Evolutionary conservation across 2,113 vertebrate genomes (phyloP), one percentile per base, ranked within the genome.

Genomic region (Pholis gunnellus): DNA sequence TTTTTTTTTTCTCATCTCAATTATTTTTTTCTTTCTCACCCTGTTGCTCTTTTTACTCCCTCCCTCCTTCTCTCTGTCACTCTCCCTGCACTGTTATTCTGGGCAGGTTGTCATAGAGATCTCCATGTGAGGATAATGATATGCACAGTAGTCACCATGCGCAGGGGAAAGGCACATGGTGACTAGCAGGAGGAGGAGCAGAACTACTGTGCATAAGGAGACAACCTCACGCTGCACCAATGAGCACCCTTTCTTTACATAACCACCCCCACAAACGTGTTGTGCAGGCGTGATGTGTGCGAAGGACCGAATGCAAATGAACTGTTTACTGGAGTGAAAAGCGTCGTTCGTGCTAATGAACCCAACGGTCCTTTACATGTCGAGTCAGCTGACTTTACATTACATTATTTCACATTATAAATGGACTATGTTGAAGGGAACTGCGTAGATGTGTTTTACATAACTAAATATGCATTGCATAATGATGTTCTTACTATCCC

Each of bases 101-200:
- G 84, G 83, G 88, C 88, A 93, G 94, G 95, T 96, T 95, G 95
- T 95, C 95, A 95, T 95, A 96, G 95, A 87, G 95, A 95, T 95
- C 87, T 92, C 88, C 81, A 84, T 90, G 94, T 83, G 89, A 91
- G 84, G 88, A 91, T 93, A 94, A 95, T 94, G 90, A 94, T 86
- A 94, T 94, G 91, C 89, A 81, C 92, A 85, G 89, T 90, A 88
- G 91, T 84, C 89, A 56, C 92, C 81, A 25, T 79, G 89, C 34
- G 8, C 83, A 42, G 66, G 66, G 69, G 57, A 75, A 75, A 68
- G 1, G 75, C 72, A 76, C 85, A 86, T 79, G 78, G 88, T 56
- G 79, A 83, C 82, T 75, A 60, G 82, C 79, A 40, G 88, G 73
- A 89, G 84, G 84, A 87, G 85, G 81, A 87, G 87, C 77, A 59